Evolutionary conservation across 2,113 vertebrate genomes (phyloP), one percentile per base, ranked within the genome.

Genomic region (Microcebus ravelobensis): DNA sequence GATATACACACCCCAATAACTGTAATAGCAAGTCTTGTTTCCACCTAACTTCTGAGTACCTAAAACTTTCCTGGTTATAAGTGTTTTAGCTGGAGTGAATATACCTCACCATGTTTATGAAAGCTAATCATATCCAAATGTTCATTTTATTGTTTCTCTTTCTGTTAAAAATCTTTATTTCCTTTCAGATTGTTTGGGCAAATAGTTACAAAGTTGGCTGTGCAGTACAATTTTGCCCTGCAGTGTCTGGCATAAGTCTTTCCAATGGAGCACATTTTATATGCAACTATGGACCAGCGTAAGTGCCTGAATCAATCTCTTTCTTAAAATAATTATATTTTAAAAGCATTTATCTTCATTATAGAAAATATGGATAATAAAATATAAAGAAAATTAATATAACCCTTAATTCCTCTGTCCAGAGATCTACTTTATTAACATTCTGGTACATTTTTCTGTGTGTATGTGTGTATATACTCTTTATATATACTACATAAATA

Each of bases 191-290:
- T 0, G 96, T 99, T 71, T 99, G 98, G 98, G 98, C 98, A 73
- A 87, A 97, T 9, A 99, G 97, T 93, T 98, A 98, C 95, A 99
- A 99, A 97, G 98, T 98, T 97, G 98, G 98, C 90, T 99, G 98
- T 0, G 98, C 99, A 2, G 98, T 98, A 80, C 98, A 98, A 0
- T 95, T 97, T 84, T 99, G 98, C 65, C 10, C 29, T 34, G 86
- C 0, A 27, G 93, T 98, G 93, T 31, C 86, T 63, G 52, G 96
- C 36, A 61, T 97, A 5, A 0, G 0, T 2, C 6, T 98, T 55
- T 1, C 8, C 14, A 17, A 87, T 6, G 98, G 5, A 94, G 98
- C 98, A 39, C 98, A 98, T 98, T 99, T 99, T 91, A 74, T 99
- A 97, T 99, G 98, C 48, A 3, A 99, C 96, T 99, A 99, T 0